Conservation (phyloP, 2,113 vertebrate species). For the Argyrosomus japonicus region DNA sequence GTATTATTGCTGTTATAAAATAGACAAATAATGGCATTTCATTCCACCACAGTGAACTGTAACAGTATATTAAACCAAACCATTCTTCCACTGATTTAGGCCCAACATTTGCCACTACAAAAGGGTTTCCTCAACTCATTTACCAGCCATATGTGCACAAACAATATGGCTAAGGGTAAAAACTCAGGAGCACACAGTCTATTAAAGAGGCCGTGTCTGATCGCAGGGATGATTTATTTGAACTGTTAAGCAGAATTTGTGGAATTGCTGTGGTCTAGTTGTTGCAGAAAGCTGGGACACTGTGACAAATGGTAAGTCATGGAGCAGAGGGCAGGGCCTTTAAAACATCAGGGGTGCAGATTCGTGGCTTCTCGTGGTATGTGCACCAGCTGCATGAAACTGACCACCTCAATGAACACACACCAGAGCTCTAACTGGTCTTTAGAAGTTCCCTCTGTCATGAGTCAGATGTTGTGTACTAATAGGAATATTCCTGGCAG, state of each 20-base stretch:
- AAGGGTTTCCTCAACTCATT: conserved; percentile 40
- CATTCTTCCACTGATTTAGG: background rate
- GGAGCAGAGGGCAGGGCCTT: conserved; percentile 40
- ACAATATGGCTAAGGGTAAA: conserved; percentile 21
- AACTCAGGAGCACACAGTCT: conserved; percentile 11
- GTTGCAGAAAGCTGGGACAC: conserved; percentile 41
- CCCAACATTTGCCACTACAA: conserved; percentile 15
- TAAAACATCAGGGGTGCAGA: conserved; percentile 51
- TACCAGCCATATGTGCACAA: conserved; percentile 14
- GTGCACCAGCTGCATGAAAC: conserved; percentile 26
- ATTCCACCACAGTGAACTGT: background rate
- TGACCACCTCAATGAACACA: conserved; percentile 21
- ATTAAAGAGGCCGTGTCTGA: conserved; percentile 6
- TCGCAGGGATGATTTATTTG: conserved; percentile 49
- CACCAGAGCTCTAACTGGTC: background rate
- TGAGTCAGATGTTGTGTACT: background rate
- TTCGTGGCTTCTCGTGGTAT: conserved; percentile 45
- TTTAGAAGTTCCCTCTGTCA: conserved; percentile 6
- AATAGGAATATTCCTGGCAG: conserved; percentile 4
- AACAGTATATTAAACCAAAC: conserved; percentile 6
- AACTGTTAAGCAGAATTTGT: conserved; percentile 53
- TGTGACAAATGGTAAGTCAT: conserved; percentile 42
- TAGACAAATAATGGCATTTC: conserved; percentile 6
- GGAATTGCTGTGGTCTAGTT: conserved; percentile 35
- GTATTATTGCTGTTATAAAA: conserved; percentile 15